Conservation (phyloP, 2,113 vertebrate genomes). For the Dryoscopus gambensis region DNA sequence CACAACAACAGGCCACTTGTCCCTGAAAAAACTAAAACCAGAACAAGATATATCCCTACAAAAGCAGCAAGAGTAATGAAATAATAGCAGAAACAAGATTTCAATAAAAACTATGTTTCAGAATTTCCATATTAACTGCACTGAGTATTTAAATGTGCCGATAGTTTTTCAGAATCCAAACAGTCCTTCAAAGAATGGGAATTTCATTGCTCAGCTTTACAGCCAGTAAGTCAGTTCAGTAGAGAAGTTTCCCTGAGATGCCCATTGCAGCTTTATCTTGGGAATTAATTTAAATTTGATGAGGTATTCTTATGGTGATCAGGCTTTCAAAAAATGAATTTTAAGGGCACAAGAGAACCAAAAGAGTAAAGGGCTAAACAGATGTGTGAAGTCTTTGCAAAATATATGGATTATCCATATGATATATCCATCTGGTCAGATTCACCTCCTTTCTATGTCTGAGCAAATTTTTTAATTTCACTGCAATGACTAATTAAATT, state of each 20-base stretch:
- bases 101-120: not conserved
- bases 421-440: not conserved
- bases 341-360: not conserved
- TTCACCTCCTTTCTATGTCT: not conserved
- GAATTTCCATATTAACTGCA: not conserved
- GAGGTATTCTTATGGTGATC: not conserved
- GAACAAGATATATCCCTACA: not conserved
- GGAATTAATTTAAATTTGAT: conserved; percentile 33
- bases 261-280: not conserved
- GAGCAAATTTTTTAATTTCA: not conserved
- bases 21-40: rapidly evolving
- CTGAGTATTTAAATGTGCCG: not conserved
- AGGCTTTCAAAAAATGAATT: not conserved
- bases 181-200: not conserved
- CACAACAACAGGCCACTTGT: rapidly evolving
- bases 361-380: not conserved
- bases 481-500: not conserved
- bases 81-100: not conserved
- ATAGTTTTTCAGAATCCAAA: not conserved
- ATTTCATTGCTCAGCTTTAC: conserved; percentile 3
- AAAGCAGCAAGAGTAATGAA: not conserved
- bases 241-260: not conserved
- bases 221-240: not conserved
- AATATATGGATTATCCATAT: not conserved
- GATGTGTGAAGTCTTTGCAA: not conserved